Conservation (phyloP, 1,140 invertebrate species). For the Mizuhopecten yessoensis region DNA sequence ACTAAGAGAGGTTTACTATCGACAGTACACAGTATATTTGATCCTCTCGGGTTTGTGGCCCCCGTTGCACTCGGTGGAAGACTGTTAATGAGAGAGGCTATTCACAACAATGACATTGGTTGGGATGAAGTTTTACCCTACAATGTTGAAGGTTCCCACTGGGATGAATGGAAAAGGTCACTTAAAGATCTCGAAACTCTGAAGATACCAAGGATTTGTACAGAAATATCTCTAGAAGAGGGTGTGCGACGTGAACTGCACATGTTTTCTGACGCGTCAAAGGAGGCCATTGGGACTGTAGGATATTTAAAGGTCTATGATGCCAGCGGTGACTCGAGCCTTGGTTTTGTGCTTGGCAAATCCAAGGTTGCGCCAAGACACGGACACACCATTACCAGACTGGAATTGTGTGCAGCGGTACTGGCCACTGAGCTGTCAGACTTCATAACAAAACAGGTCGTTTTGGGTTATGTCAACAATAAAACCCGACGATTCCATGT, state of each 20-base stretch:
- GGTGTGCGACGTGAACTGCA: conserved; percentile 33
- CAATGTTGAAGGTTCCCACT: neutral
- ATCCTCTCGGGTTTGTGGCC: conserved; percentile 68
- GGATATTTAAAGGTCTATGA: conserved; percentile 48
- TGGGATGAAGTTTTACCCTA: conserved; percentile 49
- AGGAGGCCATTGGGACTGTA: conserved; percentile 49
- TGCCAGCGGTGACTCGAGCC: neutral
- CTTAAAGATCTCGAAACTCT: conserved; percentile 22
- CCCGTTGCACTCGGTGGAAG: conserved; percentile 63
- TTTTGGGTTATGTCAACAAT: conserved; percentile 25
- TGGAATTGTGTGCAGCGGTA: too few species aligned
- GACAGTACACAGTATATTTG: conserved; percentile 63
- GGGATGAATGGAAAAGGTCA: conserved; percentile 29
- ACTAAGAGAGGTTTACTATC: conserved; percentile 58
- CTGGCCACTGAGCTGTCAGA: conserved; percentile 30
- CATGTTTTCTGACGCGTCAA: conserved; percentile 58
- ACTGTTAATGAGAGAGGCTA: conserved; percentile 57
- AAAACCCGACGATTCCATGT: conserved; percentile 56
- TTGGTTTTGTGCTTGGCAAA: conserved; percentile 51
- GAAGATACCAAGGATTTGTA: neutral
- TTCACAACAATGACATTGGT: neutral
- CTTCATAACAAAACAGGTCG: neutral
- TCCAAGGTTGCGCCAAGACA: conserved; percentile 45
- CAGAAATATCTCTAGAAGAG: neutral
- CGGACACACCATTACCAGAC: conserved; percentile 21